phyloP scores from a whole-genome alignment of 2,888 invertebrate species.

The Tortrix viridana region DNA sequence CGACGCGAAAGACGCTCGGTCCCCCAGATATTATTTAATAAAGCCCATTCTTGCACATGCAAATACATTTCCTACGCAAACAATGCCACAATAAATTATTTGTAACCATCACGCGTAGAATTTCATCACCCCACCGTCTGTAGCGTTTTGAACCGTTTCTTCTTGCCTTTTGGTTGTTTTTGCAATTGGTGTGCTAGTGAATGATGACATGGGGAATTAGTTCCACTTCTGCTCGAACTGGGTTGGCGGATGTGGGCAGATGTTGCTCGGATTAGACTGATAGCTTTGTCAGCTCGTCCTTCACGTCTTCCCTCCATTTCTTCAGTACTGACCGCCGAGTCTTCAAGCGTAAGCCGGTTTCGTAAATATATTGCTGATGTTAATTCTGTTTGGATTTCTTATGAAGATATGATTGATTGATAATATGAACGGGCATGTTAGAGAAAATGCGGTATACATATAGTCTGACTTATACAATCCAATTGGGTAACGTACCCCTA shows the following conservation, averaged over 20 bases:
- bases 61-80: conserved; percentile 20
- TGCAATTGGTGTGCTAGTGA: conserved; percentile 38
- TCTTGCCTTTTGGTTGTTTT: background rate
- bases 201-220: conserved; percentile 61
- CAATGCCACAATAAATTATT: conserved; percentile 21
- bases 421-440: too few relatives aligned
- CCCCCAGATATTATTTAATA: background rate
- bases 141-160: conserved; percentile 11
- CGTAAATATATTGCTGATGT: background rate
- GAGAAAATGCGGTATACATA: too few relatives aligned
- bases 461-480: too few relatives aligned
- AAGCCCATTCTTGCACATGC: background rate
- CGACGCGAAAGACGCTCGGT: too few relatives aligned
- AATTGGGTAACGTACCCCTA: too few relatives aligned
- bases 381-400: too few relatives aligned
- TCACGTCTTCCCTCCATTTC: conserved; percentile 23
- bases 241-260: conserved; percentile 60
- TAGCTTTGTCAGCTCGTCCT: conserved; percentile 34
- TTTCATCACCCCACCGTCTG: conserved; percentile 24
- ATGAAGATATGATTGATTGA: too few relatives aligned
- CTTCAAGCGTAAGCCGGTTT: conserved; percentile 8
- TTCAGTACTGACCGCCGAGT: conserved; percentile 1
- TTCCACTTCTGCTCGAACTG: conserved; percentile 65
- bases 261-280: conserved; percentile 49
- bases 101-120: conserved; percentile 56